phyloP scores from a whole-genome alignment of 1,140 invertebrate genomes.

The Aphis craccivora region DNA sequence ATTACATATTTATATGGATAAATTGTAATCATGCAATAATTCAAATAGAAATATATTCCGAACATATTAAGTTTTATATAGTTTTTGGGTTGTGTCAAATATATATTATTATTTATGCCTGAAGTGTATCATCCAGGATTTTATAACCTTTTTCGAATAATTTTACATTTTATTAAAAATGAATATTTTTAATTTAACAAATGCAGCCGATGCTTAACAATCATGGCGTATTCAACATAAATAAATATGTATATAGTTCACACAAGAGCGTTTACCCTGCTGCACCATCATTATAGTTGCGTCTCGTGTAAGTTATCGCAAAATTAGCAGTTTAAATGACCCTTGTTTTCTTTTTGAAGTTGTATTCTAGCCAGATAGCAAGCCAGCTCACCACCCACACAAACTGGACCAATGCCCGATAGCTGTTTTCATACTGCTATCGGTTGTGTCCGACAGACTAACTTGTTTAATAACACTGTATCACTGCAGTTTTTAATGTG shows the following conservation, averaged over 20 bases:
- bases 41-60: background rate
- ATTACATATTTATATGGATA: background rate
- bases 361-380: constrained; percentile 16
- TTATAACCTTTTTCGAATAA: background rate
- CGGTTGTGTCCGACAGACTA: background rate
- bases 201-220: background rate
- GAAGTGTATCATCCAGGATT: background rate
- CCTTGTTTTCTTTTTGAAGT: constrained; percentile 39
- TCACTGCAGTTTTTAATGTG: background rate
- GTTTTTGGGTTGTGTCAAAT: background rate
- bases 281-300: background rate
- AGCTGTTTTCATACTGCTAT: background rate
- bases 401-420: constrained; percentile 36
- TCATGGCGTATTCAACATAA: background rate
- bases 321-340: constrained; percentile 45
- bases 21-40: background rate
- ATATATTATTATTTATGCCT: background rate
- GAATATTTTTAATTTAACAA: constrained; percentile 3
- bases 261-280: background rate
- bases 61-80: background rate
- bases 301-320: background rate
- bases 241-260: background rate
- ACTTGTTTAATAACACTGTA: constrained; percentile 54
- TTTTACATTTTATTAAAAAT: background rate
- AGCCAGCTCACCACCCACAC: constrained; percentile 30